These are phyloP conservation scores for Gymnoscopelus braueri DNA, from an alignment of 2,797 vertebrate genomes.

Conservation along the genomic window DNA sequence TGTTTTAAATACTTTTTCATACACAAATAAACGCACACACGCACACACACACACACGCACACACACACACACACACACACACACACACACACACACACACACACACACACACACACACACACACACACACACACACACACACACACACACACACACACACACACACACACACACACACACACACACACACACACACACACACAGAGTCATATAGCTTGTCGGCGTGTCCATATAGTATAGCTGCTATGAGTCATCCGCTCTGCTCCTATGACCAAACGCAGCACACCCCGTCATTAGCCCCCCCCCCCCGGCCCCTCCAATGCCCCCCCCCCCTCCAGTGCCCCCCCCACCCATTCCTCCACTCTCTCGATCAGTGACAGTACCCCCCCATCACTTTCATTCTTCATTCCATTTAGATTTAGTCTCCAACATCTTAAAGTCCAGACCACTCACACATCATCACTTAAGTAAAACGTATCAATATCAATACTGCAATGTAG, in stretches of 20 bases:
- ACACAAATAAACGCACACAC: not conserved
- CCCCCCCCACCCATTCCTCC: constrained; percentile 27
- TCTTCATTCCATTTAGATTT: too few species aligned
- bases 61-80: not conserved
- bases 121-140: constrained; percentile 3
- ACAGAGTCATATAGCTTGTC: not conserved
- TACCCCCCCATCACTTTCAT: not conserved
- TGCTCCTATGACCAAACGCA: constrained; percentile 43
- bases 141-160: not conserved
- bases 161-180: not conserved
- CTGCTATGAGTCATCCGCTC: constrained; percentile 75
- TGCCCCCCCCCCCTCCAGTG: constrained; percentile 33
- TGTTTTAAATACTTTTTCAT: constrained; percentile 3
- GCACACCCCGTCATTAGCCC: constrained; percentile 60
- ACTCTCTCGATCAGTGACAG: constrained; percentile 24
- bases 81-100: not conserved
- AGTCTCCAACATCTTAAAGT: too few species aligned
- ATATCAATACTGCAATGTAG: too few species aligned
- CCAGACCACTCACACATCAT: too few species aligned
- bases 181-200: constrained; percentile 1
- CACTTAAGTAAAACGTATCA: too few species aligned
- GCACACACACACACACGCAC: constrained; percentile 3
- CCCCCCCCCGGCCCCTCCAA: constrained; percentile 4
- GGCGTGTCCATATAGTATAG: constrained; percentile 50
- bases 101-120: constrained; percentile 2